Base-by-base conservation (phyloP, 2,888 invertebrate species). In the Glaucopsyche alexis region DNA sequence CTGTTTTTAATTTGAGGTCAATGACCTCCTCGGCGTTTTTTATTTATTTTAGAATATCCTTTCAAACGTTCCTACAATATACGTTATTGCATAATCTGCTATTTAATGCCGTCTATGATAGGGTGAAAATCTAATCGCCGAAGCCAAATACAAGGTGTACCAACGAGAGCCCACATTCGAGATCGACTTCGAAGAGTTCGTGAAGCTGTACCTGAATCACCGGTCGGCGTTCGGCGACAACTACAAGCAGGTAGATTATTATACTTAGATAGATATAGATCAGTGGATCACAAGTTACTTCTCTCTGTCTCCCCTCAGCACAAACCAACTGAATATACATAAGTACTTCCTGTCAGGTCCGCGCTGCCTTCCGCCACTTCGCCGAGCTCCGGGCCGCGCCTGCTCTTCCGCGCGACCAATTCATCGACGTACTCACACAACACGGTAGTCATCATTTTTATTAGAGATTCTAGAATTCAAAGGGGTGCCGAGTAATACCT, bases 191-290 rank as follows among this genome's bases (percentile, higher is more conserved):
- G 94, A 94, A 38, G 95, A 95, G 76, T 95, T 95, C 76, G 94
- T 96, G 0, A 94, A 94, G 80, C 84, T 95, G 16, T 96, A 95
- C 79, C 81, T 95, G 69, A 96, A 96, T 83, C 95, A 96, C 81
- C 93, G 95, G 76, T 95, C 95, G 0, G 94, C 93, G 0, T 91
- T 94, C 78, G 94, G 94, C 0, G 91, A 94, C 76, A 89, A 85
- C 19, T 82, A 85, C 74, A 82, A 82, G 45, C 84, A 88, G 50
- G 78, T 95, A n/a, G 84, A 11, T 55, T 52, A 52, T 52, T 60
- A 29, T 60, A 29, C 8, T 9, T 29, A 29, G 29, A 29, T 29
- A n/a, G n/a, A n/a, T n/a, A n/a, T n/a, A 29, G 4, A 29, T 29
- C 29, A 29, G 29, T 29, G 29, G 29, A 29, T 29, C 29, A 29